phyloP scores from a whole-genome alignment of 2,888 invertebrate species.

The Lepidocyrtoides sp. region DNA sequence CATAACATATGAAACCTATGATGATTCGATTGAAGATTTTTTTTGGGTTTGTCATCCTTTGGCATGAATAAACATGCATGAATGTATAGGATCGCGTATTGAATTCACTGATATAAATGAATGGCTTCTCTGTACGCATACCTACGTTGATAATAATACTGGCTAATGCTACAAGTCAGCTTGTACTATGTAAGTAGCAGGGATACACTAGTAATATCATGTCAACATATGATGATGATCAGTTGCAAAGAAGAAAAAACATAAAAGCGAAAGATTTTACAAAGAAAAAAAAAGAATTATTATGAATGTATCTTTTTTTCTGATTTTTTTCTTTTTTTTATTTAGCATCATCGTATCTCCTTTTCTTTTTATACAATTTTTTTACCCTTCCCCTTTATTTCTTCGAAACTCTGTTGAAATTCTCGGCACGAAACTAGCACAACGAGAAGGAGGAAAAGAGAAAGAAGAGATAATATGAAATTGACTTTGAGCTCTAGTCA shows the following conservation, averaged over 20 bases:
- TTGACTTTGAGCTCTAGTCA: conserved; percentile 47
- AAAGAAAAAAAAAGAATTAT: conserved; percentile 58
- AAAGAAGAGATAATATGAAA: conserved; percentile 56
- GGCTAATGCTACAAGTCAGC: too few relatives aligned
- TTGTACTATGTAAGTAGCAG: too few relatives aligned
- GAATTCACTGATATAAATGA: neutral
- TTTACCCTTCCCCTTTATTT: conserved; percentile 28
- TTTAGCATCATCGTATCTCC: conserved; percentile 48
- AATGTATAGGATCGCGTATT: neutral
- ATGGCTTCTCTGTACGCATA: neutral
- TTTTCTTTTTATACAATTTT: neutral
- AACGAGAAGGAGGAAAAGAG: neutral
- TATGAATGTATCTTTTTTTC: conserved; percentile 61
- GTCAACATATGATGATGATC: conserved; percentile 35
- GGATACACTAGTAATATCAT: too few relatives aligned
- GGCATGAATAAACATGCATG: conserved; percentile 56
- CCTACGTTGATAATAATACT: neutral
- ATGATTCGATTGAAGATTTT: conserved; percentile 61
- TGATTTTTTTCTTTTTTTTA: conserved; percentile 36
- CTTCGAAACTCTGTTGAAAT: conserved; percentile 32
- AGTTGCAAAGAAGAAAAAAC: conserved; percentile 15
- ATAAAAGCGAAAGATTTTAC: conserved; percentile 24
- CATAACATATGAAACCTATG: conserved; percentile 6
- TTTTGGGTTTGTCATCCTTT: conserved; percentile 45
- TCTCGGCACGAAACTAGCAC: conserved; percentile 63